Evolutionary conservation across 2,888 invertebrate genomes (phyloP).

Genomic region (Caenorhabditis sp.): DNA sequence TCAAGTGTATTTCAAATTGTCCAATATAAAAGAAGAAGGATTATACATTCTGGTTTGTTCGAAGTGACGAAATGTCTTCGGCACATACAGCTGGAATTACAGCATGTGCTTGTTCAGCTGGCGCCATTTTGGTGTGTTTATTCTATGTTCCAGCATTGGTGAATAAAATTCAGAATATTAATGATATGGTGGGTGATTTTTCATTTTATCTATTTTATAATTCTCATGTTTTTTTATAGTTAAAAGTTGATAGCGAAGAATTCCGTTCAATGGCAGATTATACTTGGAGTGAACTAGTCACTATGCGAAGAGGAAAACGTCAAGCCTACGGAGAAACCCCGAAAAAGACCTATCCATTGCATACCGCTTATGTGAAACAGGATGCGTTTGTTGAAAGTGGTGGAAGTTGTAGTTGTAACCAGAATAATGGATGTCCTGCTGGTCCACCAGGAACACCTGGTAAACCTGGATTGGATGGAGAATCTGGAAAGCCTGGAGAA

Average conservation of each 20-base stretch:
- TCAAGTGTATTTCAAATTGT: slow-evolving; percentile 18
- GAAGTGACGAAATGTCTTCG: slow-evolving; percentile 35
- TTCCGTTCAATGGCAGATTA: slow-evolving; percentile 58
- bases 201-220: too few relatives aligned
- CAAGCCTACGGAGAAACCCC: slow-evolving; percentile 51
- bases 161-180: slow-evolving; percentile 56
- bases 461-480: slow-evolving; percentile 57
- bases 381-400: slow-evolving; percentile 57
- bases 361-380: slow-evolving; percentile 56
- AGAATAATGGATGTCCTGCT: slow-evolving; percentile 53
- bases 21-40: not conserved
- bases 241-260: slow-evolving; percentile 57
- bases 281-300: slow-evolving; percentile 55
- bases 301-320: slow-evolving; percentile 49
- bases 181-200: slow-evolving; percentile 49
- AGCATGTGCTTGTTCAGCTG: slow-evolving; percentile 49
- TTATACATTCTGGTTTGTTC: not conserved
- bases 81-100: slow-evolving; percentile 51
- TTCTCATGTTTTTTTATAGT: slow-evolving; percentile 39
- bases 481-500: slow-evolving; percentile 51
- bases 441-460: slow-evolving; percentile 58
- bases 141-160: slow-evolving; percentile 57
- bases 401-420: slow-evolving; percentile 56
- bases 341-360: slow-evolving; percentile 51
- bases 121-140: slow-evolving; percentile 47